Conservation (phyloP, 2,113 vertebrate species). For the Sceloporus tristichus region DNA sequence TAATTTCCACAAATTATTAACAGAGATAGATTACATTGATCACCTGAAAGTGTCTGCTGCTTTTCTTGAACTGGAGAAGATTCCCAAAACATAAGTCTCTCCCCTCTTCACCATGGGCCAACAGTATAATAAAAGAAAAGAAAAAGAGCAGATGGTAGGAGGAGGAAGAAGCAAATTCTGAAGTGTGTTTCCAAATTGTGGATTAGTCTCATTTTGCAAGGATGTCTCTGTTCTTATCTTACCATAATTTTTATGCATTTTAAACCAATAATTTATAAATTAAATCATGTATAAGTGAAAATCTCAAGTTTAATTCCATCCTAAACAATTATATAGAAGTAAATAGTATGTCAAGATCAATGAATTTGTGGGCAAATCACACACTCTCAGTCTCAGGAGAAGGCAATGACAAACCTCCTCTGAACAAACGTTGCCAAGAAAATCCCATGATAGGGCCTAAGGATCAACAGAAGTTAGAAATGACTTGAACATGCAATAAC, state of each 20-base stretch:
- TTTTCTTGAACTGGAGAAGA: not conserved
- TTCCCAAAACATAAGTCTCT: not conserved
- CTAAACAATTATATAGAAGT: not conserved
- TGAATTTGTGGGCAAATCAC: no score
- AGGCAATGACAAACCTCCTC: no score
- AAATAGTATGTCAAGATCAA: no score
- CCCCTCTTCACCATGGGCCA: no score
- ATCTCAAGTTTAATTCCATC: slow-evolving; percentile 16
- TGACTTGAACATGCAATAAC: no score
- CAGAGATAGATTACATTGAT: not conserved
- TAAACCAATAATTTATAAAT: not conserved
- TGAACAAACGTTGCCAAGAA: no score
- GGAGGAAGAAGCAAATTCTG: not conserved
- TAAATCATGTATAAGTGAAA: not conserved
- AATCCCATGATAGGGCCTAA: no score
- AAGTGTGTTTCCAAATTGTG: not conserved
- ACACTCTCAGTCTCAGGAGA: no score
- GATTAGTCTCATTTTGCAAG: not conserved
- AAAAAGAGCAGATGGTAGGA: not conserved
- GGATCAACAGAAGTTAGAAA: no score
- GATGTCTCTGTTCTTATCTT: not conserved
- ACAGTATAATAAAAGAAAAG: not conserved
- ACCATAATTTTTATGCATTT: fast-evolving
- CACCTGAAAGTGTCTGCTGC: not conserved
- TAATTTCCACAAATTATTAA: not conserved